Evolutionary conservation across 2,113 vertebrate genomes (phyloP).

Genomic region (Esox niger): DNA sequence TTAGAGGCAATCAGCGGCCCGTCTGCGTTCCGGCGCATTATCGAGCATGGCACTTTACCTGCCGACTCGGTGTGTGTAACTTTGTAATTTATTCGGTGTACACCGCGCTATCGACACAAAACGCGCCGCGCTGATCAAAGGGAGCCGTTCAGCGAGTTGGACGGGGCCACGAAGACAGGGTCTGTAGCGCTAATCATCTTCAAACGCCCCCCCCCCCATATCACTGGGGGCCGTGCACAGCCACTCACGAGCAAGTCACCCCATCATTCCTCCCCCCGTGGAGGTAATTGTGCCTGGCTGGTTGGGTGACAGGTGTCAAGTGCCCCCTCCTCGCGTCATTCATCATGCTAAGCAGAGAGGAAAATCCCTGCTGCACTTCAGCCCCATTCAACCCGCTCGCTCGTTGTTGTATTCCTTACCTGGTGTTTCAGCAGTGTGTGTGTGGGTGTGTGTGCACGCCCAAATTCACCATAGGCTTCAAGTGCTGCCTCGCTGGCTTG

Average conservation of each 20-base stretch:
- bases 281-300: slow-evolving; percentile 75
- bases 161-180: slow-evolving; percentile 75
- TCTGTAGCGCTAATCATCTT: slow-evolving; percentile 79
- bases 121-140: slow-evolving; percentile 73
- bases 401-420: slow-evolving; percentile 36
- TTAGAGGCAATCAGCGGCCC: slow-evolving; percentile 56
- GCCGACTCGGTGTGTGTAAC: slow-evolving; percentile 74
- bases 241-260: slow-evolving; percentile 68
- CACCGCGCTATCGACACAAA: slow-evolving; percentile 70
- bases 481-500: slow-evolving; percentile 2
- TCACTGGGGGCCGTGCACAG: slow-evolving; percentile 66
- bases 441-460: too few species aligned
- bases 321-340: slow-evolving; percentile 66
- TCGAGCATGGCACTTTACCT: slow-evolving; percentile 66
- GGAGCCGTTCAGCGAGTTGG: slow-evolving; percentile 66
- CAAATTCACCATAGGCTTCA: slow-evolving; percentile 10
- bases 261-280: slow-evolving; percentile 51
- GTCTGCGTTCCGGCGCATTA: slow-evolving; percentile 47
- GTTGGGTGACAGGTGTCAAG: slow-evolving; percentile 77
- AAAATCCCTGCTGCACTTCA: slow-evolving; percentile 40
- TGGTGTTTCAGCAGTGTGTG: slow-evolving; percentile 1
- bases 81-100: slow-evolving; percentile 73
- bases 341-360: slow-evolving; percentile 67
- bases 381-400: slow-evolving; percentile 34
- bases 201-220: slow-evolving; percentile 69